These are phyloP conservation scores for Buphagus erythrorhynchus DNA, from an alignment of 2,797 vertebrate genomes.

Conservation along the genomic window DNA sequence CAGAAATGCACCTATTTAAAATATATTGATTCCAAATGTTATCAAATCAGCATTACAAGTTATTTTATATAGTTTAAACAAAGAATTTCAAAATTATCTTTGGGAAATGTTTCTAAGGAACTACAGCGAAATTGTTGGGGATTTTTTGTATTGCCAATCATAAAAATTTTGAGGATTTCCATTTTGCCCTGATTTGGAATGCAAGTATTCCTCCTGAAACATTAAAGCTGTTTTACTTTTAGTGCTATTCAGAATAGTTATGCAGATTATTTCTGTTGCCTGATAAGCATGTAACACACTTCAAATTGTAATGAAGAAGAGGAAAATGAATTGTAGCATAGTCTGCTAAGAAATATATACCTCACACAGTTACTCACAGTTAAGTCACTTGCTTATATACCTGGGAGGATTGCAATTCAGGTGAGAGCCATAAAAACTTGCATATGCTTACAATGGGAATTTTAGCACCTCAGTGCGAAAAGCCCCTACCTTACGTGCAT, in stretches of 20 bases:
- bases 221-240: background rate
- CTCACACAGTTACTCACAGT: background rate
- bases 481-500: fast-evolving
- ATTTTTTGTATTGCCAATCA: background rate
- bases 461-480: background rate
- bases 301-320: background rate
- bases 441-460: background rate
- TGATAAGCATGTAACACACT: background rate
- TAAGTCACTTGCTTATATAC: background rate
- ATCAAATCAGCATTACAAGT: background rate
- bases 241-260: background rate
- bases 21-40: background rate
- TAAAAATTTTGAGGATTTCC: background rate
- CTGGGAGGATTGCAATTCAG: background rate
- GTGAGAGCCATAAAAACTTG: background rate
- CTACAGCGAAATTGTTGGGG: background rate
- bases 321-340: background rate
- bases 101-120: background rate
- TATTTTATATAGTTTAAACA: background rate
- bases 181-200: background rate
- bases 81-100: background rate
- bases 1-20: background rate
- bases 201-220: background rate
- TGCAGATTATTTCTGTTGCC: background rate
- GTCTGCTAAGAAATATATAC: background rate